These are phyloP conservation scores for Argopecten irradians DNA, from an alignment of 1,140 invertebrate species.

Conservation along the genomic window DNA sequence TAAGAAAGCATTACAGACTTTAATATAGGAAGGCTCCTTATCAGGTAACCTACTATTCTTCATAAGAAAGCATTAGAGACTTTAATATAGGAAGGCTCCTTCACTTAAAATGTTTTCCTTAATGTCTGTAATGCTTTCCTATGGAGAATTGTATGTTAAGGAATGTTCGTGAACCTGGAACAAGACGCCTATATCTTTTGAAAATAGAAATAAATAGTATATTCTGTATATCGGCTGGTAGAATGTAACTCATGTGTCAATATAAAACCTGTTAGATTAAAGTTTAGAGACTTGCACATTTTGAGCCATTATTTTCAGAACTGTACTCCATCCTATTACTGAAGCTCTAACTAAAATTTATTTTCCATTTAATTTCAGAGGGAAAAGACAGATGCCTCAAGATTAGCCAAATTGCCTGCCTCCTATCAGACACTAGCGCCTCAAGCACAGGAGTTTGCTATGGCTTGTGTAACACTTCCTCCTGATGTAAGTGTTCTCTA, in stretches of 20 bases:
- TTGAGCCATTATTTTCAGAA: neutral
- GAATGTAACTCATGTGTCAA: neutral
- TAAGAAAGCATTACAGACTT: no score
- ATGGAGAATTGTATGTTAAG: no score
- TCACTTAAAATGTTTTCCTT: no score
- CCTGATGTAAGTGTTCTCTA: constrained; percentile 83
- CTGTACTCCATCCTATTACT: neutral
- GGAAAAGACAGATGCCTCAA: constrained; percentile 73
- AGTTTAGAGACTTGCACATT: neutral
- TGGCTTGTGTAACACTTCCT: constrained; percentile 90
- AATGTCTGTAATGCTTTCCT: no score
- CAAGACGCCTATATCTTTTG: no score
- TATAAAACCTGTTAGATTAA: neutral
- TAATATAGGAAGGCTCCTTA: no score
- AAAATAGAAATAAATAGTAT: no score
- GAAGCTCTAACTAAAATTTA: neutral
- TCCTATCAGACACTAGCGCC: constrained; percentile 85
- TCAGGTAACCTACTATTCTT: no score
- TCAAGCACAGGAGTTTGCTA: constrained; percentile 89
- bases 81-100: no score
- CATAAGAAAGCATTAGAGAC: no score
- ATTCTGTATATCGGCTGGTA: no score
- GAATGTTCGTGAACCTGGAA: no score
- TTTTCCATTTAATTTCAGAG: constrained; percentile 71
- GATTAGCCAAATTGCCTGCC: constrained; percentile 84